phyloP scores from a whole-genome alignment of 2,113 vertebrate species.

The Oreochromis niloticus region DNA sequence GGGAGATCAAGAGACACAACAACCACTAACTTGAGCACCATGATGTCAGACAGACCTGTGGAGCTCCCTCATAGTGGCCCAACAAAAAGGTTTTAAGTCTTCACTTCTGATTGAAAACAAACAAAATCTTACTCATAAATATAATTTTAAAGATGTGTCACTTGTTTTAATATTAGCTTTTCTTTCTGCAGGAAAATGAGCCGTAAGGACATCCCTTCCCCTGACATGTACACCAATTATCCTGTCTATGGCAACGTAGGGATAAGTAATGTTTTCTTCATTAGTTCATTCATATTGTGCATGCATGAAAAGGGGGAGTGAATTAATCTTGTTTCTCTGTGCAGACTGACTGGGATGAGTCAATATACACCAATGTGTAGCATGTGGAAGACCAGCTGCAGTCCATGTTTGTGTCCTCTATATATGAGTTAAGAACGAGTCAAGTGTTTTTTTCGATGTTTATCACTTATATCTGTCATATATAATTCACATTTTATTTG shows the following conservation, averaged over 20 bases:
- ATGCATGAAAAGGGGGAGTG: not conserved
- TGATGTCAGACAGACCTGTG: too few relatives aligned
- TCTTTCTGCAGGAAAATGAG: not conserved
- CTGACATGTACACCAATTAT: not conserved
- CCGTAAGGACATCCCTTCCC: not conserved
- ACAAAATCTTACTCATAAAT: not conserved
- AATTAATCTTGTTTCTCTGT: not conserved
- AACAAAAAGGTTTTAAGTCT: not conserved
- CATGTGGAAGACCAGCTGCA: not conserved
- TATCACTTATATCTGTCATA: too few relatives aligned
- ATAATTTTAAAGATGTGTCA: too few relatives aligned
- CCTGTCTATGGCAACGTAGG: conserved; percentile 18
- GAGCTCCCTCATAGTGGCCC: too few relatives aligned
- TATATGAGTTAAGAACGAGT: too few relatives aligned
- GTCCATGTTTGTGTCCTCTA: not conserved
- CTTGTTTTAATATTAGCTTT: too few relatives aligned
- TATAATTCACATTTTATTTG: too few relatives aligned
- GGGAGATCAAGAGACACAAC: too few relatives aligned
- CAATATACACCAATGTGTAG: conserved; percentile 42
- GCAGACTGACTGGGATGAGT: conserved; percentile 12
- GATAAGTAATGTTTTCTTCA: not conserved
- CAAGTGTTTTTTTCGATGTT: too few relatives aligned
- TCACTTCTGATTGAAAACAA: not conserved
- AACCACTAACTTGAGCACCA: too few relatives aligned
- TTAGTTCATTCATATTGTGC: not conserved